These are phyloP conservation scores for Tragelaphus strepsiceros DNA, from an alignment of 2,113 vertebrate species.

Conservation along the genomic window DNA sequence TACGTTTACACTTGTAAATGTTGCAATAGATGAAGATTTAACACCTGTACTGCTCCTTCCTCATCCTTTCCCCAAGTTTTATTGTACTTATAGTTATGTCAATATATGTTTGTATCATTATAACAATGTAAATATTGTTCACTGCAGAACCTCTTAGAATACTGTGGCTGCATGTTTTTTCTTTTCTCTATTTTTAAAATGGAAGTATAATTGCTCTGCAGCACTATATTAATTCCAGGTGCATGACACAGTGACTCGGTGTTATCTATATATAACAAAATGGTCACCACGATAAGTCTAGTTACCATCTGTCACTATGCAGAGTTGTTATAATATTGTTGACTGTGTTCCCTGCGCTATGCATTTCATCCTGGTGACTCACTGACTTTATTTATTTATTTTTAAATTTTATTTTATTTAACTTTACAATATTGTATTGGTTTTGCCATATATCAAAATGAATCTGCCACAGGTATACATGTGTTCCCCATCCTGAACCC, in stretches of 20 bases:
- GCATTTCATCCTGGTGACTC: background rate
- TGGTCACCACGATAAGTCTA: background rate
- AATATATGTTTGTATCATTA: background rate
- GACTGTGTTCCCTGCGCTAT: background rate
- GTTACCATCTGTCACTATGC: background rate
- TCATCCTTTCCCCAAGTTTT: background rate
- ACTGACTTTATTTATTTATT: background rate
- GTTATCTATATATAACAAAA: background rate
- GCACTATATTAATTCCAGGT: background rate
- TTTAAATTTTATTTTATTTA: no score
- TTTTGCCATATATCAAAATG: no score
- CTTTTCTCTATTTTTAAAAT: background rate
- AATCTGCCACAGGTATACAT: no score
- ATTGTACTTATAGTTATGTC: background rate
- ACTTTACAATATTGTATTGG: no score
- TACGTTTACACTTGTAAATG: background rate
- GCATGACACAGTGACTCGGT: background rate
- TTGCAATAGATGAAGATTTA: background rate
- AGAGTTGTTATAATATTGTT: background rate
- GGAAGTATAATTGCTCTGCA: background rate
- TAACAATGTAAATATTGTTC: background rate
- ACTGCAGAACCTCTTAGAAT: background rate
- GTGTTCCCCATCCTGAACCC: no score
- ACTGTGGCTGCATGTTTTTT: background rate
- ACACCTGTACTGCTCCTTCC: accelerated